Evolutionary conservation across 2,797 vertebrate genomes (phyloP).

Genomic region (Borostomias antarcticus): DNA sequence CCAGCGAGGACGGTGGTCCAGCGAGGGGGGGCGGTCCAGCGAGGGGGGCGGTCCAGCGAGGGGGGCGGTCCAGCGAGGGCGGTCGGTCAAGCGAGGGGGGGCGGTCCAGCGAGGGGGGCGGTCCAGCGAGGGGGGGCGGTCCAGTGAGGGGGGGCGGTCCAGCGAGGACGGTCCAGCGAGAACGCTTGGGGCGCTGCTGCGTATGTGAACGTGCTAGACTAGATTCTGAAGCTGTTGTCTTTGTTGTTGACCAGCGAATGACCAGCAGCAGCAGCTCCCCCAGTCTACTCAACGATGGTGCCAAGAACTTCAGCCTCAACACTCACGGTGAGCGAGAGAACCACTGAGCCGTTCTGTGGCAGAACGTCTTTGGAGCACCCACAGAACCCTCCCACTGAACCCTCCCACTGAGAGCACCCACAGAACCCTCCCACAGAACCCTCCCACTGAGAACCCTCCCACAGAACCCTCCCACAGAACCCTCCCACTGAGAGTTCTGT

Average conservation of each 20-base stretch:
- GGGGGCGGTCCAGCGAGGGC: too few relatives aligned
- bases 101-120: too few relatives aligned
- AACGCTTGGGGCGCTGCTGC: not conserved
- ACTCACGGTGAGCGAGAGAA: constrained; percentile 84
- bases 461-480: too few relatives aligned
- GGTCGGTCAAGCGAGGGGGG: too few relatives aligned
- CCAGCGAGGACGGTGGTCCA: too few relatives aligned
- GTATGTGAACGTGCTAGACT: not conserved
- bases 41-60: too few relatives aligned
- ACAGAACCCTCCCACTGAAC: not conserved
- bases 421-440: constrained; percentile 2
- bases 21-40: too few relatives aligned
- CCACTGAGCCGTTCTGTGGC: not conserved
- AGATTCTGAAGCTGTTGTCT: constrained; percentile 14
- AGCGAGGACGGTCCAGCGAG: too few relatives aligned
- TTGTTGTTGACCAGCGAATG: constrained; percentile 83
- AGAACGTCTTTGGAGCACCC: not conserved
- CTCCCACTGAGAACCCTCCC: not conserved
- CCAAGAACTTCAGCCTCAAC: constrained; percentile 93
- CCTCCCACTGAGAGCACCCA: not conserved
- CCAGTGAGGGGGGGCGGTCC: too few relatives aligned
- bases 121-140: too few relatives aligned
- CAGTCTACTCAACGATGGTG: constrained; percentile 97
- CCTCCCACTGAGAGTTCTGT: constrained; percentile 1
- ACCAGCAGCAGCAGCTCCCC: constrained; percentile 98